Base-by-base conservation (phyloP, 2,113 vertebrate genomes). In the Isurus oxyrinchus region DNA sequence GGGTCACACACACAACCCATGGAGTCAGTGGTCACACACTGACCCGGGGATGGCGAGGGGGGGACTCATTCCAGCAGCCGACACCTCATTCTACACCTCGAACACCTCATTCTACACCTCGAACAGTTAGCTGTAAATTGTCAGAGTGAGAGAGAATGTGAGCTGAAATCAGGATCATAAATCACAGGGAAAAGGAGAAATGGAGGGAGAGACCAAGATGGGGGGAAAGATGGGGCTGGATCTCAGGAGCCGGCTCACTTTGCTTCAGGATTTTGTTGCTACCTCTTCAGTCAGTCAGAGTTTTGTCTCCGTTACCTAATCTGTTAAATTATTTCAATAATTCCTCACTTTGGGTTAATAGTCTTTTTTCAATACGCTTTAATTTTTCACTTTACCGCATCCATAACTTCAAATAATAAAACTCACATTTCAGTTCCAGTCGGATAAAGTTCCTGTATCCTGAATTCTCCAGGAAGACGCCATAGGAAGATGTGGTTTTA, bases 401-500 rank as follows among this genome's bases (percentile, higher is more conserved):
- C 81, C 40, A 84, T 6, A 21, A 84, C 0, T 84, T 19, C 81
- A 84, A 44, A 84, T 5, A 84, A 31, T 7, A 21, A 67, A 44
- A 25, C 98, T 96, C 97, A 99, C 99, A 98, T 97, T 99, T 99
- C 93, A 99, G 98, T 96, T 99, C 99, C 1, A 99, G 96, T 0
- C 99, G 98, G 97, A 99, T 98, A 96, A 99, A 99, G 97, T 98
- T 98, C 44, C 98, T 96, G 96, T 97, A 96, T 61, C 98, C 98
- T 0, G 98, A 98, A 93, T 99, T 99, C 97, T 99, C 99, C 96
- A 99, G 97, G 97, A 99, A 99, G 97, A 99, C 99, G 0, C 99
- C 98, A 0, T 98, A 97, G 3, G 96, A 97, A 11, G 99, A 98
- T 0, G 99, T 99, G 88, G 99, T 99, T 97, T 99, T 99, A 97